Evolutionary conservation across 2,797 vertebrate species (phyloP).

Genomic region (Pangasius mekongensis): DNA sequence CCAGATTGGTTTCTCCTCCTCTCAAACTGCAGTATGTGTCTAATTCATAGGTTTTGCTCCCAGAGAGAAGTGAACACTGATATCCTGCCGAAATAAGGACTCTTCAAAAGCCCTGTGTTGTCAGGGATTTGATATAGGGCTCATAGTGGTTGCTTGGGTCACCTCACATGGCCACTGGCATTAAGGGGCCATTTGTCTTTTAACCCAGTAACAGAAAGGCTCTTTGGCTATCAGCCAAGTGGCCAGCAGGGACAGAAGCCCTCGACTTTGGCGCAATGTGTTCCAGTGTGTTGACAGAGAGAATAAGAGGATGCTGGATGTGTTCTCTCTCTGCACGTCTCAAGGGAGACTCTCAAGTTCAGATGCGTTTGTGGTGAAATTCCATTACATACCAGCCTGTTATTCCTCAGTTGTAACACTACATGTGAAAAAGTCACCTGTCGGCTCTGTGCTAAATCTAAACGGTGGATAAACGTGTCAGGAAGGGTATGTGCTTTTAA

Average conservation of each 20-base stretch:
- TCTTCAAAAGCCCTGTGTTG: constrained; percentile 44
- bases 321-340: constrained; percentile 19
- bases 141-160: constrained; percentile 66
- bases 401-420: background rate
- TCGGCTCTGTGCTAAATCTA: background rate
- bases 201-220: constrained; percentile 62
- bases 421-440: background rate
- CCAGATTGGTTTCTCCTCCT: background rate
- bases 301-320: constrained; percentile 30
- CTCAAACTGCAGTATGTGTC: constrained; percentile 19
- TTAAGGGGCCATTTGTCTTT: constrained; percentile 67
- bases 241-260: constrained; percentile 51
- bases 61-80: constrained; percentile 1
- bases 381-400: background rate
- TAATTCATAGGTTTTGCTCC: constrained; percentile 30
- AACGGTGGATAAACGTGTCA: background rate
- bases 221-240: constrained; percentile 68
- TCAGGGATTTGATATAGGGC: constrained; percentile 57
- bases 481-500: background rate
- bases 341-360: constrained; percentile 29
- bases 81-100: constrained; percentile 14
- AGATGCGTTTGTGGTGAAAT: constrained; percentile 33
- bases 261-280: constrained; percentile 45
- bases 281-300: constrained; percentile 32
- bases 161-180: constrained; percentile 61